A percentile compares a stretch with the other conserved stretches of the same genome.
Evolutionary conservation across 2,888 invertebrate species (phyloP).

Genomic region (Petrophora chlorosata): DNA sequence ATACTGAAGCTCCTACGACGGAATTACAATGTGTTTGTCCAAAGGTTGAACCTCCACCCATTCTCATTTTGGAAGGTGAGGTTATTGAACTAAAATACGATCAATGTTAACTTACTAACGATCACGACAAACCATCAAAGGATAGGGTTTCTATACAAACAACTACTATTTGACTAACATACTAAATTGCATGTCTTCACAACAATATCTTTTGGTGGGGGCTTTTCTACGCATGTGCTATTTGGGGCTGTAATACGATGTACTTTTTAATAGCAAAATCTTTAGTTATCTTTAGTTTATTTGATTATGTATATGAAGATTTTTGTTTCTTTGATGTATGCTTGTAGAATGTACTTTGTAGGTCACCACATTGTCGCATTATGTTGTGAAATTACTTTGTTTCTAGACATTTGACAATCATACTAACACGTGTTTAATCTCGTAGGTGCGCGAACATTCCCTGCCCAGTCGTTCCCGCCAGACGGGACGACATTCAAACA

Average conservation of each 20-base stretch:
- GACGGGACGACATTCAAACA: constrained; percentile 96
- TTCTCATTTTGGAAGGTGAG: constrained; percentile 94
- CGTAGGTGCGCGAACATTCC: constrained; percentile 93
- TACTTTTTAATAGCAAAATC: no score
- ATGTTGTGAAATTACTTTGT: constrained; percentile 26
- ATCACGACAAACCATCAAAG: constrained; percentile 61
- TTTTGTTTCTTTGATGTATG: constrained; percentile 11
- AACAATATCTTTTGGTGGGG: constrained; percentile 38
- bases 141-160: constrained; percentile 49
- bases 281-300: no score
- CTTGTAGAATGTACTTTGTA: constrained; percentile 27
- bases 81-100: constrained; percentile 64
- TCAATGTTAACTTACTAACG: constrained; percentile 73
- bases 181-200: constrained; percentile 64
- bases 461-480: constrained; percentile 95
- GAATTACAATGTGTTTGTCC: constrained; percentile 68
- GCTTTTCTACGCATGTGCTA: constrained; percentile 55
- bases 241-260: constrained; percentile 21
- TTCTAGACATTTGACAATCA: constrained; percentile 11
- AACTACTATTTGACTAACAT: constrained; percentile 52
- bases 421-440: constrained; percentile 42
- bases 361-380: constrained; percentile 70
- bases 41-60: constrained; percentile 84
- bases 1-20: constrained; percentile 48
- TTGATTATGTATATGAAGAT: not conserved